Evolutionary conservation across 2,797 vertebrate genomes (phyloP).

Genomic region (Galagoides demidoff): DNA sequence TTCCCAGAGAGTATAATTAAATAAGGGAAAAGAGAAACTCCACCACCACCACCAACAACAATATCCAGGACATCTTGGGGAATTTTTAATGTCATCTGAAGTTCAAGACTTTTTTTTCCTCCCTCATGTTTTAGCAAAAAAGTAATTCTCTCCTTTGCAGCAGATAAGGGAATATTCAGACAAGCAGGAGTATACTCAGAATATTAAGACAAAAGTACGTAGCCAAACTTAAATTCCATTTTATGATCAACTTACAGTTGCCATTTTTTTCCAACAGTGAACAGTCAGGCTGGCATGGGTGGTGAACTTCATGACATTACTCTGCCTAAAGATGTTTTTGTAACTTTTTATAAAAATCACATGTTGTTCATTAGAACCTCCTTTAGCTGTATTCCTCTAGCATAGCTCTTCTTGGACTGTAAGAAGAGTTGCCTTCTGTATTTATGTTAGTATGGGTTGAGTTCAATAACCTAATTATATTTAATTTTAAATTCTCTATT

Average conservation of each 20-base stretch:
- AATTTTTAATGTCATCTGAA: not conserved
- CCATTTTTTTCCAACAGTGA: not conserved
- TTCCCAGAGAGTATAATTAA: not conserved
- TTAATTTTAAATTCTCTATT: constrained; percentile 6
- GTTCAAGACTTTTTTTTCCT: not conserved
- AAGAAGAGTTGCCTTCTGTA: not conserved
- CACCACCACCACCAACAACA: no score
- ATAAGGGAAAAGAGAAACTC: not conserved
- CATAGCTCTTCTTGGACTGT: not conserved
- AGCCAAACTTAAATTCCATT: not conserved
- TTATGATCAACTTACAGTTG: not conserved
- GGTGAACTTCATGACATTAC: not conserved
- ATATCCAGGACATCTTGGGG: no score
- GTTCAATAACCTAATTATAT: not conserved
- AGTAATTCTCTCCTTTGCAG: not conserved
- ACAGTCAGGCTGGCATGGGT: not conserved
- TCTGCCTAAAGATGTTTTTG: not conserved
- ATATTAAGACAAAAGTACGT: not conserved
- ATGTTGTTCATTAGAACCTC: not conserved
- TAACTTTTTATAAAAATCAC: not conserved
- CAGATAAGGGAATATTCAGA: not conserved
- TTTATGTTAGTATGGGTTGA: not conserved
- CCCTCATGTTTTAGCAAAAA: not conserved
- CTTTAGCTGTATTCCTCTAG: not conserved
- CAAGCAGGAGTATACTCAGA: not conserved